Conservation (phyloP, 1,140 invertebrate species). For the Drosophila kurseongensis region DNA sequence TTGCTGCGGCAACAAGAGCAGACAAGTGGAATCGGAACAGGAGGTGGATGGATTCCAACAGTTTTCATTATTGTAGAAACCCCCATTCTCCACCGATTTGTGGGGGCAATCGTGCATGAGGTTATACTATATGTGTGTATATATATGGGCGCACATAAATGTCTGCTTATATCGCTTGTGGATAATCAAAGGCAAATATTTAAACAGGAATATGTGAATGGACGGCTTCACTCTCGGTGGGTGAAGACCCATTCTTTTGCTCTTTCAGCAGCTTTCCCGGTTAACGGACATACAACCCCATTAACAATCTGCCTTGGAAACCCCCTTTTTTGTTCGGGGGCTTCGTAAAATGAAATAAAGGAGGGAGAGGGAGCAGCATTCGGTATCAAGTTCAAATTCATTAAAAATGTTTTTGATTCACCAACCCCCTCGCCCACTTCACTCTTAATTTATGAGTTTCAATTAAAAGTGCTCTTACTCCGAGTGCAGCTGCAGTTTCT, state of each 20-base stretch:
- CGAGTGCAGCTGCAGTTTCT: constrained; percentile 15
- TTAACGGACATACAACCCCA: constrained; percentile 3
- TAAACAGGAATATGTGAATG: constrained; percentile 68
- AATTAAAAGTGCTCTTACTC: constrained; percentile 72
- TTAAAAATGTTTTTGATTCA: constrained; percentile 37
- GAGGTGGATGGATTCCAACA: constrained; percentile 8
- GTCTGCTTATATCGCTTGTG: constrained; percentile 59
- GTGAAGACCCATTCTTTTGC: neutral
- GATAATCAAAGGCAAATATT: constrained; percentile 82
- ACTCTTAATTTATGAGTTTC: constrained; percentile 75
- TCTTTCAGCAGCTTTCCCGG: neutral
- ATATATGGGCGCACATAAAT: neutral
- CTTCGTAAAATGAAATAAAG: neutral
- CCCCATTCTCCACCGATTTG: constrained; percentile 1
- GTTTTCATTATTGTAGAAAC: constrained; percentile 41
- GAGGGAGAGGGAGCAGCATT: neutral
- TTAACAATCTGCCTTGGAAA: constrained; percentile 9
- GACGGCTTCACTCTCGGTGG: neutral
- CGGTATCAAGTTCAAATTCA: constrained; percentile 55
- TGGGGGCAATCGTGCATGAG: constrained; percentile 39
- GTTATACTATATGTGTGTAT: neutral
- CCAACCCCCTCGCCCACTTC: neutral
- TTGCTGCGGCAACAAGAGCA: constrained; percentile 53
- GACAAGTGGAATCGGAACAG: constrained; percentile 6
- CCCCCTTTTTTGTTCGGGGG: neutral